Conservation (phyloP, 2,113 vertebrate genomes). For the Crotalus horridus region DNA sequence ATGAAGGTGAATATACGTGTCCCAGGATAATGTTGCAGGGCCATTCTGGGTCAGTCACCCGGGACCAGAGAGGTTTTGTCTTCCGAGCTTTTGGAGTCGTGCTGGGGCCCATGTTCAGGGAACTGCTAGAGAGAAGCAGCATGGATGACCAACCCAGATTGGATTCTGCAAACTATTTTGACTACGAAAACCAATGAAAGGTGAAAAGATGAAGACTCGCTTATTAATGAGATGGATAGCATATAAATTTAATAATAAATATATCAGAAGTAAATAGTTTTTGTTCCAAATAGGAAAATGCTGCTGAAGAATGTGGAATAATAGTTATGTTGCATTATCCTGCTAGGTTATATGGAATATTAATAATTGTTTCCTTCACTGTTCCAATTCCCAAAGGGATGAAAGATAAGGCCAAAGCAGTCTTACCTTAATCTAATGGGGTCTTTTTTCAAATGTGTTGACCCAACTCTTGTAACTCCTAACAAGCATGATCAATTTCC, state of each 20-base stretch:
- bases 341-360: not conserved
- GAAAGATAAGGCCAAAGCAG: not conserved
- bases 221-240: not conserved
- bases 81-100: not conserved
- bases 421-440: not conserved
- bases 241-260: not conserved
- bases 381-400: not conserved
- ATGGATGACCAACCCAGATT: not conserved
- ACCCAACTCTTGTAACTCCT: not conserved
- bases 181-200: not conserved
- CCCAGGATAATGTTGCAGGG: not conserved
- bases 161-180: not conserved
- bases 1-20: too few relatives aligned
- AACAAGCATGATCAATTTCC: not conserved
- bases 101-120: not conserved
- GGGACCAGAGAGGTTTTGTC: not conserved
- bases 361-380: not conserved
- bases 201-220: not conserved
- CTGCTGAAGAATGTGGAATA: not conserved
- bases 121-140: not conserved
- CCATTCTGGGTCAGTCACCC: not conserved
- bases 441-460: not conserved
- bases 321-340: not conserved
- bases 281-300: not conserved
- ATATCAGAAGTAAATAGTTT: not conserved